Conservation (phyloP, 2,797 vertebrate genomes). For the Pangasius larnaudii region DNA sequence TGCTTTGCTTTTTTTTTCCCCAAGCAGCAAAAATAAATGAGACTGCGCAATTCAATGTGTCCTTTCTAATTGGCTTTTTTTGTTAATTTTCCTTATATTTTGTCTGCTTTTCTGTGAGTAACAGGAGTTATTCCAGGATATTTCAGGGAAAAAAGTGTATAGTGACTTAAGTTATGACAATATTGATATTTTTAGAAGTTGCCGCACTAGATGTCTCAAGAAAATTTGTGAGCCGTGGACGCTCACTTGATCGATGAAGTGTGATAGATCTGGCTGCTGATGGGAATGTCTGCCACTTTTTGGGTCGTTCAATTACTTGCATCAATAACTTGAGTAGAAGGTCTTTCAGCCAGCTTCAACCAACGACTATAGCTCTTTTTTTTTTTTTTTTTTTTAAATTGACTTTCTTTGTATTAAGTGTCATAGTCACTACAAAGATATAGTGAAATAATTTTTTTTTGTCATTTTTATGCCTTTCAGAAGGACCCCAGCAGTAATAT, state of each 20-base stretch:
- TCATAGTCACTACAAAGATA: background rate
- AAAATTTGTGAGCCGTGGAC: background rate
- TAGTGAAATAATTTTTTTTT: background rate
- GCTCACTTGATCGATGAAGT: background rate
- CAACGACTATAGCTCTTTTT: background rate
- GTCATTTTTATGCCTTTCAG: conserved; percentile 68
- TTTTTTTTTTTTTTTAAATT: background rate
- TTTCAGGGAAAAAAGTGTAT: background rate
- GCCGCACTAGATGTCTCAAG: background rate
- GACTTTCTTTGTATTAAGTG: background rate
- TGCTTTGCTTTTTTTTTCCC: background rate
- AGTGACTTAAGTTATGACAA: background rate
- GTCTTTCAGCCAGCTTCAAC: background rate
- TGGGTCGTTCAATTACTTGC: background rate
- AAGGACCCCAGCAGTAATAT: conserved; percentile 90
- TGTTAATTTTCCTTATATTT: background rate
- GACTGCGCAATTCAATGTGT: background rate
- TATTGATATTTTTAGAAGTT: background rate
- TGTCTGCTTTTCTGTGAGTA: background rate
- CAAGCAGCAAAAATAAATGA: background rate
- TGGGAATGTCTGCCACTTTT: background rate
- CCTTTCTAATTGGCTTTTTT: background rate
- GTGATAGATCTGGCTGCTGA: background rate
- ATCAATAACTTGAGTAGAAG: background rate
- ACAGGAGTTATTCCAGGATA: background rate